Percentiles rank a stretch among this genome's conserved stretches.
Evolutionary conservation across 1,140 invertebrate genomes (phyloP).

Genomic region (Drosophila sp.): DNA sequence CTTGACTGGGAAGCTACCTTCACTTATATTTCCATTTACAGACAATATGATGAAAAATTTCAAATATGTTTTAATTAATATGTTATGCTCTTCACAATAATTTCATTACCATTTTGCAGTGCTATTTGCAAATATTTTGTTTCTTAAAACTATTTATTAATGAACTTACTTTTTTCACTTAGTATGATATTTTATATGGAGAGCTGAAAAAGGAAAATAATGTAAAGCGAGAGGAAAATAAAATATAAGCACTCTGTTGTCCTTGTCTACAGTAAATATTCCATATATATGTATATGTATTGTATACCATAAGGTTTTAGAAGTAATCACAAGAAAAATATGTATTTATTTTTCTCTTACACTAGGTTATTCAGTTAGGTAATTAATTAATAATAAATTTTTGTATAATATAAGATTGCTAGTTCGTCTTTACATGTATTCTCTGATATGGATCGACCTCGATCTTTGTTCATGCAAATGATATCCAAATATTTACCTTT

Average conservation of each 20-base stretch:
- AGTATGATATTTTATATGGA: conserved; percentile 8
- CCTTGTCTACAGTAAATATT: no score
- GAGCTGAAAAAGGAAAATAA: conserved; percentile 2
- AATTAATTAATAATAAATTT: no score
- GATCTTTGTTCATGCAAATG: conserved; percentile 10
- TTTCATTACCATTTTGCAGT: no score
- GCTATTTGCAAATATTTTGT: no score
- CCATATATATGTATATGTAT: no score
- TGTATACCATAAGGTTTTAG: no score
- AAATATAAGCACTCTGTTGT: not conserved
- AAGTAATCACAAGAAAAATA: no score
- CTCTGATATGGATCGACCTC: not conserved
- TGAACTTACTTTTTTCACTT: conserved; percentile 28
- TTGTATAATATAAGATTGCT: no score
- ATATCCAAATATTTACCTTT: conserved; percentile 49
- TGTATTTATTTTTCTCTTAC: no score
- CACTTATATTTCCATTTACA: conserved; percentile 3
- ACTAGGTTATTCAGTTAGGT: no score
- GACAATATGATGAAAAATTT: not conserved
- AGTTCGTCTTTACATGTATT: not conserved
- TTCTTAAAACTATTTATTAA: conserved; percentile 27
- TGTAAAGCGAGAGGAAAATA: not conserved
- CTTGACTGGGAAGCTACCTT: not conserved
- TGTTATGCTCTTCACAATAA: conserved; percentile 1
- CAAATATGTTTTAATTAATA: conserved; percentile 44